Base-by-base conservation (phyloP, 2,888 invertebrate genomes). In the Blastobasis adustella region DNA sequence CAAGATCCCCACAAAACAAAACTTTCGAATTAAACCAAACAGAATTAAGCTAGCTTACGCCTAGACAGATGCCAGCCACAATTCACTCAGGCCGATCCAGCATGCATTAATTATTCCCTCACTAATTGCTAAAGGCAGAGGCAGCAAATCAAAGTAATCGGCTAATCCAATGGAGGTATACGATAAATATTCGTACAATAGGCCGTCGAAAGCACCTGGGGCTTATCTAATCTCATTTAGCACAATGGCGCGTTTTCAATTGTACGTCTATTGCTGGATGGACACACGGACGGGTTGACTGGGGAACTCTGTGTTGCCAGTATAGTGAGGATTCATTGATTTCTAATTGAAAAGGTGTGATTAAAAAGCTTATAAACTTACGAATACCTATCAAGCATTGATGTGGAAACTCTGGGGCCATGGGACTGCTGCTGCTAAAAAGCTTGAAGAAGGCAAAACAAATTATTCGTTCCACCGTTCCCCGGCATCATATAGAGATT, bases 221-320 rank as follows among this genome's bases (percentile, higher is more conserved):
- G 59, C 63, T 60, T 54, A 63, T 61, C 61, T 66, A 55, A 64
- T 71, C 71, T 68, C 62, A 65, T 72, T 65, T 60, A 55, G 60
- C 54, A 62, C 62, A 66, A 67, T 62, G 54, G 61, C 57, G 56
- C 60, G 58, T 65, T 67, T 70, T 62, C 66, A 69, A 68, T 69
- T 63, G 63, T 59, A 51, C 53, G 49, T 58, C 54, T 52, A 49
- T 51, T 58, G 55, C 46, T 6, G 51, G 48, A 49, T 41, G 42
- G 45, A 64, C 58, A 61, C 50, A 63, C 58, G n/a, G 57, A 6
- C 10, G 40, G 5, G 37, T 10, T 23, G 23, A 23, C 23, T 23
- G 1, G 41, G 4, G 6, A 43, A 43, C 10, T 43, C n/a, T 43
- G 10, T 5, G 5, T 43, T 10, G n/a, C 10, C 5, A 43, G 10